A percentile compares a stretch with the other conserved stretches of the same genome.
These are phyloP conservation scores for Pantherophis guttatus DNA, from an alignment of 2,113 vertebrate genomes.

Conservation along the genomic window DNA sequence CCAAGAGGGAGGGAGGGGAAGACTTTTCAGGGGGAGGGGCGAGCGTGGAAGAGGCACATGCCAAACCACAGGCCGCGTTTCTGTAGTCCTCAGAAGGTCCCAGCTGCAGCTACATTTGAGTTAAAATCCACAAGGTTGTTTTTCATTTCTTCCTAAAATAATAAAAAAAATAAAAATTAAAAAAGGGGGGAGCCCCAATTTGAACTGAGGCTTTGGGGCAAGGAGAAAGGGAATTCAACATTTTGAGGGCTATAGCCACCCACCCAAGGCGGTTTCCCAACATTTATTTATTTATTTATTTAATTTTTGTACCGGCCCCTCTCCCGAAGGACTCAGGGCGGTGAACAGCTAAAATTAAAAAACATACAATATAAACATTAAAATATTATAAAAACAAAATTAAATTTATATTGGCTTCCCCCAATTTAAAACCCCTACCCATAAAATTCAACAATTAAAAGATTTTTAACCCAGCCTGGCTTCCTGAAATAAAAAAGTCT, in stretches of 20 bases:
- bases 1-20: not conserved
- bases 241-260: not conserved
- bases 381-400: no score
- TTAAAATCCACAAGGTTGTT: not conserved
- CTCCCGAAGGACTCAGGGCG: no score
- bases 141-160: not conserved
- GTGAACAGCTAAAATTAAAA: no score
- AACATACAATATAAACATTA: no score
- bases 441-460: no score
- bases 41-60: not conserved
- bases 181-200: not conserved
- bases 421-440: no score
- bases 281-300: no score
- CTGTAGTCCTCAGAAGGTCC: not conserved
- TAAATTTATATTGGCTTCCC: no score
- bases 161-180: no score
- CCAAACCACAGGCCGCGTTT: not conserved
- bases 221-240: not conserved
- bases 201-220: not conserved
- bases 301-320: no score
- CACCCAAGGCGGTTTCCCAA: not conserved
- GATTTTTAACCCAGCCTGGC: no score
- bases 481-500: no score
- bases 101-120: not conserved
- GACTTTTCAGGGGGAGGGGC: not conserved